These are phyloP conservation scores for Synchiropus splendidus DNA, from an alignment of 2,113 vertebrate species.

Conservation along the genomic window DNA sequence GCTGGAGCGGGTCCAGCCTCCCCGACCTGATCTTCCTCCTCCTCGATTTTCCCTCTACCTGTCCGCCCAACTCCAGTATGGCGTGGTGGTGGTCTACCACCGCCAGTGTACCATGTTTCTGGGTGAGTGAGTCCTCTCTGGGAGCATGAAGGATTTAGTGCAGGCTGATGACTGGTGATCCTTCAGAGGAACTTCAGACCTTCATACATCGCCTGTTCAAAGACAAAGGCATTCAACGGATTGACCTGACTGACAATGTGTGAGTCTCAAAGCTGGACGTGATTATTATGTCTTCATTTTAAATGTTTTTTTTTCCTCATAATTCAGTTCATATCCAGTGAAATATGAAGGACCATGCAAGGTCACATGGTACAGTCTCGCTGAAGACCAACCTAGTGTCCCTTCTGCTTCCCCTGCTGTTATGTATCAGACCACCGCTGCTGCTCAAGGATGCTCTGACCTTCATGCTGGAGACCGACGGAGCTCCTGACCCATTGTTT, in stretches of 20 bases:
- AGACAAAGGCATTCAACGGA: conserved; percentile 21
- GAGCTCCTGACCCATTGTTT: conserved; percentile 58
- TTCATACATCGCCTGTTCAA: conserved; percentile 57
- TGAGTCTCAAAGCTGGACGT: too few relatives aligned
- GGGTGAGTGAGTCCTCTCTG: conserved; percentile 51
- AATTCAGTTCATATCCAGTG: too few relatives aligned
- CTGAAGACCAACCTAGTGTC: conserved; percentile 67
- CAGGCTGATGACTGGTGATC: not conserved
- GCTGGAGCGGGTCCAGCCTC: conserved; percentile 63
- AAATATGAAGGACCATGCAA: too few relatives aligned
- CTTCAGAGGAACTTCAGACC: conserved; percentile 72
- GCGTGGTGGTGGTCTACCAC: conserved; percentile 72
- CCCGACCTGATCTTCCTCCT: conserved; percentile 49
- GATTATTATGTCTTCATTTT: too few relatives aligned
- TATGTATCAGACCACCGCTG: conserved; percentile 31
- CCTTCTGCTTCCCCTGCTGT: too few relatives aligned
- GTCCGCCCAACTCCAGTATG: conserved; percentile 81
- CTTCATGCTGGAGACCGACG: conserved; percentile 43
- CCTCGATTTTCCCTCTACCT: conserved; percentile 86
- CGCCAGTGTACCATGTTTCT: conserved; percentile 76
- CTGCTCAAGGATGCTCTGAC: conserved; percentile 36
- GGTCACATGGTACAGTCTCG: too few relatives aligned
- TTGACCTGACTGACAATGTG: too few relatives aligned
- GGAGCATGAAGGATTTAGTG: not conserved
- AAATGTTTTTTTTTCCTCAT: too few relatives aligned